Evolutionary conservation across 2,113 vertebrate genomes (phyloP), one percentile per base, ranked within the genome.

Genomic region (Trematocara marginatum): DNA sequence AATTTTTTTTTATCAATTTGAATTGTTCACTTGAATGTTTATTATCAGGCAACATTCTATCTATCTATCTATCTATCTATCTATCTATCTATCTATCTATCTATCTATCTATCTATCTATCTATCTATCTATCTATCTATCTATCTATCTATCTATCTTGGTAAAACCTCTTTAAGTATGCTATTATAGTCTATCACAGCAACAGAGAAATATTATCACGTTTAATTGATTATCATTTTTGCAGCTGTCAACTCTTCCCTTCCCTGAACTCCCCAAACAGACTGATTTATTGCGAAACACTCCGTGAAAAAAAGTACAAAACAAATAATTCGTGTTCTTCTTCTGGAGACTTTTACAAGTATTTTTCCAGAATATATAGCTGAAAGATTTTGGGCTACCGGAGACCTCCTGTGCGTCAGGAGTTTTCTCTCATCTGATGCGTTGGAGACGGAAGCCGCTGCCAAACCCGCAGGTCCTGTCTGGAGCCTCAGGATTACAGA

Each of bases 381-480:
- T 59, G 80, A 85, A 47, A 74, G 59, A 54, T n/a, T 52, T 4
- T n/a, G 12, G 6, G 71, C 81, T 87, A 81, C 83, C 78, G 34
- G 86, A 88, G 87, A 89, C 54, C 83, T 90, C 76, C 57, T 78
- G 86, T 85, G 86, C 79, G 83, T 90, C 84, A 88, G 26, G 74
- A 81, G 79, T 80, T 80, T 84, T 89, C 74, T 90, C 53, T 90
- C 53, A 79, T 59, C 40, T 88, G 85, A 89, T 87, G 89, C 78
- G 86, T 71, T 84, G 84, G 80, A 90, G 61, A 79, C 81, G 57
- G 35, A 87, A 84, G 54, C 84, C 59, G 81, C 87, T 82, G 90
- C 88, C 88, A 93, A 93, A 92, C 85, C 85, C 85, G 71, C 90
- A 89, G 85, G 89, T 89, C 83, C 61, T 71, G 86, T 78, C 81